Base-by-base conservation (phyloP, 2,888 invertebrate species). In the Lithodes maja region DNA sequence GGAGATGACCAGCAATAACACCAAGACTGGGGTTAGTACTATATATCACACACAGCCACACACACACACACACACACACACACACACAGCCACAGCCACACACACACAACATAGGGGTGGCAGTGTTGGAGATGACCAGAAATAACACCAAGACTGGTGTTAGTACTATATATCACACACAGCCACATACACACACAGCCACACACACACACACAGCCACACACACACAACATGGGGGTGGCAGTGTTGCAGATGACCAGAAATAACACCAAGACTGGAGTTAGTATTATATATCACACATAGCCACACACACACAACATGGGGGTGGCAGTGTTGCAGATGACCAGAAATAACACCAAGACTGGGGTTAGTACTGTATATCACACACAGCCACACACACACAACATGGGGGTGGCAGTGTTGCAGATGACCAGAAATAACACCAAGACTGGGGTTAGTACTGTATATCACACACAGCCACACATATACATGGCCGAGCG, bases 101-200 rank as follows among this genome's bases (percentile, higher is more conserved):
- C n/a, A n/a, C n/a, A 89, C 99, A 99, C 94, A 99, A 99, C 94
- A 98, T 99, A 97, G 98, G 99, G 86, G 98, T 99, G 94, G 99
- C 99, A 80, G 98, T 99, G 94, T 95, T 98, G 89, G 96, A 97
- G 93, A 95, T 95, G 95, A 94, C 94, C 87, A 93, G 93, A 92
- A 94, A 93, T 87, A 90, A 92, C 49, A 93, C 93, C 7, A 91
- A 90, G 52, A 93, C 93, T 15, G 93, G 93, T 90, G 93, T 93
- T 92, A 92, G 92, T 90, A 7, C 15, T 12, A 68, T 49, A 9
- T 75, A 75, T 75, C 75, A 17, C 49, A 2, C 52, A 52, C 78
- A 1, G 49, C 49, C 75, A 7, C 74, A 9, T 49, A 33, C 75
- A 33, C 49, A 7, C 55, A 12, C 15, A 53, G 52, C n/a, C 33